Evolutionary conservation across 1,140 invertebrate genomes (phyloP).

Genomic region (Calosoma granatense): DNA sequence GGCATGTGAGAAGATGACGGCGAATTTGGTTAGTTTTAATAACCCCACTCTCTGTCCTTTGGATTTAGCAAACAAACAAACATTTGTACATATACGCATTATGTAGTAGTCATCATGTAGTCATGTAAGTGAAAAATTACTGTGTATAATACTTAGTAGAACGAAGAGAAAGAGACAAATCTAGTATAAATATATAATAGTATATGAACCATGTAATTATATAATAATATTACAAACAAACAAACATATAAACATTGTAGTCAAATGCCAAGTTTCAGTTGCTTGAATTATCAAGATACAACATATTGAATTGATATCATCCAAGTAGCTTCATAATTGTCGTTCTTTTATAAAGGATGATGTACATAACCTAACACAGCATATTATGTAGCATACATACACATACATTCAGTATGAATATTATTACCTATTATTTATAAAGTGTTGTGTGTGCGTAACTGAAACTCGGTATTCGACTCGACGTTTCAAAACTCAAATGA

Average conservation of each 20-base stretch:
- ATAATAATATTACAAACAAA: too few relatives aligned
- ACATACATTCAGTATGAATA: not conserved
- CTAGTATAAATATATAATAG: too few relatives aligned
- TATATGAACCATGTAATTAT: too few relatives aligned
- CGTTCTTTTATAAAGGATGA: conserved; percentile 8
- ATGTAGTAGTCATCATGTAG: conserved; percentile 34
- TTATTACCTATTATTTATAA: not conserved
- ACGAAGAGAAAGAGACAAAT: not conserved
- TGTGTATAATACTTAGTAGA: not conserved
- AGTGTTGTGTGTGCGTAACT: not conserved
- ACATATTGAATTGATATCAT: too few relatives aligned
- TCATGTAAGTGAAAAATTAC: conserved; percentile 10
- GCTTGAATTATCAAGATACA: not conserved
- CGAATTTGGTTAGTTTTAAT: conserved; percentile 5
- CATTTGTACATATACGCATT: conserved; percentile 36
- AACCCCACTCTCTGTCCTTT: not conserved
- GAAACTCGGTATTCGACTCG: not conserved
- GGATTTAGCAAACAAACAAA: conserved; percentile 17
- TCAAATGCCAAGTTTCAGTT: not conserved
- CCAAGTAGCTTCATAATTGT: not conserved
- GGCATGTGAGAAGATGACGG: not conserved
- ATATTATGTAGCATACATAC: not conserved
- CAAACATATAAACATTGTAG: not conserved
- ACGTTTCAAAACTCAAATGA: too few relatives aligned
- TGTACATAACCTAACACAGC: not conserved